Percentiles rank a stretch among this genome's conserved stretches.
Evolutionary conservation across 2,888 invertebrate species (phyloP).

Genomic region (Cosmia pyralina): DNA sequence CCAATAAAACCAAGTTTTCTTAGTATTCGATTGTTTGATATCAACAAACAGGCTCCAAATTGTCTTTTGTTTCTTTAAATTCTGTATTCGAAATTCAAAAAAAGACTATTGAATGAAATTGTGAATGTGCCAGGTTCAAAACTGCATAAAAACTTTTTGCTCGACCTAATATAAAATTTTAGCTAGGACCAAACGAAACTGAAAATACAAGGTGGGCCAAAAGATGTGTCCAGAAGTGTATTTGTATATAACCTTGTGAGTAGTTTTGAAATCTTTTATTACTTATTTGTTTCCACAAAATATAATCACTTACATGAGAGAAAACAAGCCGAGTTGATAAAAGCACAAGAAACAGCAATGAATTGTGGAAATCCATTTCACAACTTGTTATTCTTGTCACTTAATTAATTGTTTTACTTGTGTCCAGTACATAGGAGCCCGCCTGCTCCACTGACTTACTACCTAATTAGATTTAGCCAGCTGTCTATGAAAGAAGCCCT

Average conservation of each 20-base stretch:
- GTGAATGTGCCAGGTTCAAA: no score
- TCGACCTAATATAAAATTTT: no score
- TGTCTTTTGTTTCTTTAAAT: no score
- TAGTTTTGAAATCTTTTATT: not conserved
- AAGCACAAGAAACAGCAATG: conserved; percentile 59
- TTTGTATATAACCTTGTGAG: not conserved
- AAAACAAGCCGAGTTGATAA: conserved; percentile 58
- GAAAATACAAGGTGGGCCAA: no score
- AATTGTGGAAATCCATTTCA: conserved; percentile 63
- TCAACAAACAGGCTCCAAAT: no score
- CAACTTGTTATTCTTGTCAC: conserved; percentile 17
- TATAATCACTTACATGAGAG: conserved; percentile 65
- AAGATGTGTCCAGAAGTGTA: no score
- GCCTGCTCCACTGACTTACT: conserved; percentile 46
- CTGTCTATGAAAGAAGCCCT: conserved; percentile 58
- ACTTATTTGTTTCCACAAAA: conserved; percentile 5
- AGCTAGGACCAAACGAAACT: no score
- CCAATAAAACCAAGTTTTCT: no score
- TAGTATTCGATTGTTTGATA: no score
- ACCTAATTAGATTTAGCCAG: conserved; percentile 58
- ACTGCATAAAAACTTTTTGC: no score
- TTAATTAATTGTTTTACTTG: not conserved
- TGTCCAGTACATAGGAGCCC: conserved; percentile 37
- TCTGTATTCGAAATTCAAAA: no score
- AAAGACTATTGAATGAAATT: no score